A percentile compares a stretch with the other conserved stretches of the same genome.
Evolutionary conservation across 2,113 vertebrate genomes (phyloP).

Genomic region (Cyanoderma ruficeps): DNA sequence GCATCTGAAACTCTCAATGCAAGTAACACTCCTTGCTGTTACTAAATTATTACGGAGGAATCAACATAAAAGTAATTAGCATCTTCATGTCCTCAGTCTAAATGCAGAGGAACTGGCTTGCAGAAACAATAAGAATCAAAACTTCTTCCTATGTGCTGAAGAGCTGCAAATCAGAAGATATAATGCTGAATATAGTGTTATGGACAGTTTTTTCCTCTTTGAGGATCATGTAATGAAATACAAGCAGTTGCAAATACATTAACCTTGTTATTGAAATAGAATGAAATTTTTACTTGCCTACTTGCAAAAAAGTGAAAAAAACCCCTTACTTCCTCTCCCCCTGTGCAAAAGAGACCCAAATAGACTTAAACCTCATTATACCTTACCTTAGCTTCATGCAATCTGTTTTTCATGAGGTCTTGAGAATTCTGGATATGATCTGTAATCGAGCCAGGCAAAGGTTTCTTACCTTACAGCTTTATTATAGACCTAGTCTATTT

Average conservation of each 20-base stretch:
- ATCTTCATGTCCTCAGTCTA: background rate
- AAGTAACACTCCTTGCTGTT: background rate
- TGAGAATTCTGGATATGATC: background rate
- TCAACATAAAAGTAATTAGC: conserved; percentile 14
- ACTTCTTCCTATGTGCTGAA: background rate
- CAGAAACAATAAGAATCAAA: background rate
- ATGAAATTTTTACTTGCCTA: background rate
- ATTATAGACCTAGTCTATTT: background rate
- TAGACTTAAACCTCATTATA: background rate
- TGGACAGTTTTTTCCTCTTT: background rate
- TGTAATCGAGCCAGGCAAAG: background rate
- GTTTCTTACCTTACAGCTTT: background rate
- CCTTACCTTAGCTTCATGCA: background rate
- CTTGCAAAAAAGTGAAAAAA: background rate
- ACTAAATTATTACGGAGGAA: conserved; percentile 2
- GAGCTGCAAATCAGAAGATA: background rate
- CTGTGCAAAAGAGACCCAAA: background rate
- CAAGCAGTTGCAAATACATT: background rate
- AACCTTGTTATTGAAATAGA: background rate
- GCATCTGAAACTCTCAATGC: background rate
- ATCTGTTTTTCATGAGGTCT: background rate
- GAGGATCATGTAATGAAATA: background rate
- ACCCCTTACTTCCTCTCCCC: fast-evolving
- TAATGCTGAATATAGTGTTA: background rate
- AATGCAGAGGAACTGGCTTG: background rate